Percentiles rank a stretch among this genome's conserved stretches.
phyloP scores from a whole-genome alignment of 1,140 invertebrate species.

The Drosophila pruinosa region DNA sequence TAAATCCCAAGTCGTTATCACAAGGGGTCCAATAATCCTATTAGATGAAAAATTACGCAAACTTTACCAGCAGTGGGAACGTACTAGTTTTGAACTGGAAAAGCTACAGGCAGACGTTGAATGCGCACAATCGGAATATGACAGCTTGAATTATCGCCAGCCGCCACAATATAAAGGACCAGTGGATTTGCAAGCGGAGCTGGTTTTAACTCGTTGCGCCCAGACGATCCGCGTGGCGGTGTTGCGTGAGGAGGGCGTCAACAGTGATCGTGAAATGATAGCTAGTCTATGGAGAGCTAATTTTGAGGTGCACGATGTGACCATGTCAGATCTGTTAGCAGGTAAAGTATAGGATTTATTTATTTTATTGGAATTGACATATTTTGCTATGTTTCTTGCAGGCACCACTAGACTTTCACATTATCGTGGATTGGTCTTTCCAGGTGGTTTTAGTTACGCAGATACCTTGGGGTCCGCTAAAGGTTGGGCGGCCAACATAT shows the following conservation, averaged over 20 bases:
- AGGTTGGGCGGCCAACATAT: conserved; percentile 97
- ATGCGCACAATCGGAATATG: conserved; percentile 92
- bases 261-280: conserved; percentile 98
- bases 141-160: conserved; percentile 85
- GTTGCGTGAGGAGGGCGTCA: conserved; percentile 97
- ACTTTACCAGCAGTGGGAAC: conserved; percentile 95
- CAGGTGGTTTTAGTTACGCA: conserved; percentile 99
- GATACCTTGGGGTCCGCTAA: conserved; percentile 98
- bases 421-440: conserved; percentile 96
- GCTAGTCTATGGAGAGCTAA: conserved; percentile 95
- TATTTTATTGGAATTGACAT: neutral
- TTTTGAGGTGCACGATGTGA: conserved; percentile 96
- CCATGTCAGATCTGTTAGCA: conserved; percentile 93
- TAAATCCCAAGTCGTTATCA: conserved; percentile 85
- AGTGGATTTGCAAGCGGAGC: conserved; percentile 87
- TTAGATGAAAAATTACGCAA: conserved; percentile 87
- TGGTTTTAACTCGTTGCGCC: conserved; percentile 69
- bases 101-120: conserved; percentile 90
- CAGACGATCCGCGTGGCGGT: conserved; percentile 91
- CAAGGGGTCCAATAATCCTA: conserved; percentile 85
- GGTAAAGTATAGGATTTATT: conserved; percentile 78
- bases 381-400: conserved; percentile 1
- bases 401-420: conserved; percentile 87
- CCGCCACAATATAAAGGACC: conserved; percentile 87
- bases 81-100: conserved; percentile 96